Conservation (phyloP, 2,113 vertebrate genomes). For the Kryptolebias marmoratus region DNA sequence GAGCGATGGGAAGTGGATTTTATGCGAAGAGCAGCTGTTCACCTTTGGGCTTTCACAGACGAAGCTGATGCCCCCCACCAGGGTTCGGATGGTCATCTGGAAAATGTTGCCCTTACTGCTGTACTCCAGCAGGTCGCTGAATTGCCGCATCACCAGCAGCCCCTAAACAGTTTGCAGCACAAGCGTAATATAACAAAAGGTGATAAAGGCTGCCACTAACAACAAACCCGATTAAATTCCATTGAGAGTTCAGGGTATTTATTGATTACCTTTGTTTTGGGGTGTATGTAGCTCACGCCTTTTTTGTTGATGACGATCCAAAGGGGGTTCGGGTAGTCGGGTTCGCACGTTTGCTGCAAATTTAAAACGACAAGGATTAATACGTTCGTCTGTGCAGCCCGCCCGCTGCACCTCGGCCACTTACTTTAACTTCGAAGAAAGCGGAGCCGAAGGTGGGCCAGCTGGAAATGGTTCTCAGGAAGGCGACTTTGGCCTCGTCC, state of each 20-base stretch:
- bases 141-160: conserved; percentile 83
- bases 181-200: background rate
- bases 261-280: conserved; percentile 86
- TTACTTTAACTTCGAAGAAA: conserved; percentile 95
- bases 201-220: background rate
- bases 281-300: conserved; percentile 89
- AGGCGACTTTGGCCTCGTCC: conserved; percentile 89
- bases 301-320: conserved; percentile 90
- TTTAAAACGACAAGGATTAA: background rate
- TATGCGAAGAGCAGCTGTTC: conserved; percentile 47
- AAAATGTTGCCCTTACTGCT: conserved; percentile 87
- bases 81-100: conserved; percentile 87
- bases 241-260: background rate
- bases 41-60: conserved; percentile 92
- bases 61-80: conserved; percentile 82
- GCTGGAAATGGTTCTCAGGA: conserved; percentile 83
- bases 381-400: background rate
- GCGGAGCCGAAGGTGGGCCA: conserved; percentile 94
- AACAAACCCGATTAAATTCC: no score
- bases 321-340: conserved; percentile 83
- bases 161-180: conserved; percentile 78
- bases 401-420: background rate
- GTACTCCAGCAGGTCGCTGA: conserved; percentile 90
- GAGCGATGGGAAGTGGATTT: no score
- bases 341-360: conserved; percentile 90